Evolutionary conservation across 2,888 invertebrate species (phyloP).

Genomic region (Philhelius pedissequus): DNA sequence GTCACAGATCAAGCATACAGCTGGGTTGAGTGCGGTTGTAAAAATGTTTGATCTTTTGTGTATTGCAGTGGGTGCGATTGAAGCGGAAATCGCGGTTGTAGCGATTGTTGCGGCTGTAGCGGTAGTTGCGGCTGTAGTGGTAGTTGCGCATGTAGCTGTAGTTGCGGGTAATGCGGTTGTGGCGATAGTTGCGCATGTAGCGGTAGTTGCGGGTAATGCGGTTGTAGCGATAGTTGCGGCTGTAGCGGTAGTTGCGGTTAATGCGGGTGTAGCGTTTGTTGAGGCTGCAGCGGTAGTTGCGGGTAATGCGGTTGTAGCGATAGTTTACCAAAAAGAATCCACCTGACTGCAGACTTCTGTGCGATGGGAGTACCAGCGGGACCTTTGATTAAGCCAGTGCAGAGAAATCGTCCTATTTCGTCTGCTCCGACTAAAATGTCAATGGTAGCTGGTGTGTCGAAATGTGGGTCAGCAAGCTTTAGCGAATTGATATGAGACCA

Average conservation of each 20-base stretch:
- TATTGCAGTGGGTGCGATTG: background rate
- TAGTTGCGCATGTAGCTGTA: too few species aligned
- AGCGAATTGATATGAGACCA: slow-evolving; percentile 33
- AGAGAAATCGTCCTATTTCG: slow-evolving; percentile 24
- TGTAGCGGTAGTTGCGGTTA: too few species aligned
- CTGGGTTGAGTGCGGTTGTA: too few species aligned
- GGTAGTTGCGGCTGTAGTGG: too few species aligned
- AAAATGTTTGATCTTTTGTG: background rate
- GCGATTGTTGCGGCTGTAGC: background rate
- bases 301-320: background rate
- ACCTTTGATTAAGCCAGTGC: slow-evolving; percentile 17
- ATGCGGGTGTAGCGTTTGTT: background rate
- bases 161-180: too few species aligned
- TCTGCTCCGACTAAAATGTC: slow-evolving; percentile 41
- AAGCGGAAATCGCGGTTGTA: background rate
- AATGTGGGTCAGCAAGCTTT: too few species aligned
- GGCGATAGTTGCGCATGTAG: too few species aligned
- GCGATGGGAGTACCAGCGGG: slow-evolving; percentile 24
- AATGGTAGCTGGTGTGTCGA: too few species aligned
- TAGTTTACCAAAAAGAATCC: slow-evolving; percentile 2
- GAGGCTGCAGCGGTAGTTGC: background rate
- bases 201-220: too few species aligned
- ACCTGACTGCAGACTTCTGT: background rate
- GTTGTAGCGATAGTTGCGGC: too few species aligned
- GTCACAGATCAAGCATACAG: too few species aligned